A percentile compares a stretch with the other conserved stretches of the same genome.
Evolutionary conservation across 2,797 vertebrate genomes (phyloP).

Genomic region (Pampus argenteus): DNA sequence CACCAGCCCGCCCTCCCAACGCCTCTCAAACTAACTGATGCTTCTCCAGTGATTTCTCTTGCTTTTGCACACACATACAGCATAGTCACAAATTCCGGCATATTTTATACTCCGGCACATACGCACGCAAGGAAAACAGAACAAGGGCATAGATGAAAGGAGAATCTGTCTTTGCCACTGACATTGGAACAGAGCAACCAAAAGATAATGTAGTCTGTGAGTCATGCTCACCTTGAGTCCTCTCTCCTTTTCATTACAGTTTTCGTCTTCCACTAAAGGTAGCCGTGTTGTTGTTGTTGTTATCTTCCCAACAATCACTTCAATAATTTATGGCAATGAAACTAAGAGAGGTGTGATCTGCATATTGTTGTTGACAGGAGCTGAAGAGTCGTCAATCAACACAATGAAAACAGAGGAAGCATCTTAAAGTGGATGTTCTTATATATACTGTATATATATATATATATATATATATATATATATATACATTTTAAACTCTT

Average conservation of each 20-base stretch:
- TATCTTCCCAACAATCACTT: constrained; percentile 79
- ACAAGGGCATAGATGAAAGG: constrained; percentile 84
- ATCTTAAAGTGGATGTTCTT: constrained; percentile 49
- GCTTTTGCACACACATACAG: constrained; percentile 54
- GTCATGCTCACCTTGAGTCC: constrained; percentile 85
- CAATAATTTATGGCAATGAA: constrained; percentile 83
- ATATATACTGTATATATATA: too few relatives aligned
- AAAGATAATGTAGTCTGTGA: constrained; percentile 86
- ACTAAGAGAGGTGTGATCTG: constrained; percentile 74
- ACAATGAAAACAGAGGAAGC: constrained; percentile 43
- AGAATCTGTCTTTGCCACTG: constrained; percentile 85
- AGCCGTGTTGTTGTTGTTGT: constrained; percentile 72
- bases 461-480: too few relatives aligned
- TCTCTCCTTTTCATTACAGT: constrained; percentile 73
- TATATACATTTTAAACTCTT: too few relatives aligned
- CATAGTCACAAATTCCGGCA: constrained; percentile 60
- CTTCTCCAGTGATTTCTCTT: constrained; percentile 71
- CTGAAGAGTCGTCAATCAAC: constrained; percentile 58
- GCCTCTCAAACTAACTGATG: constrained; percentile 77
- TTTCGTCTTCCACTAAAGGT: constrained; percentile 69
- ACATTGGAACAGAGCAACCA: constrained; percentile 84
- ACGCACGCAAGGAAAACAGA: constrained; percentile 61
- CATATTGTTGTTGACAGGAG: constrained; percentile 72
- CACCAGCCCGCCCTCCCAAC: constrained; percentile 61
- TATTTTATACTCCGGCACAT: constrained; percentile 60